phyloP scores from a whole-genome alignment of 2,888 invertebrate genomes.

The Bruchidius siliquastri region DNA sequence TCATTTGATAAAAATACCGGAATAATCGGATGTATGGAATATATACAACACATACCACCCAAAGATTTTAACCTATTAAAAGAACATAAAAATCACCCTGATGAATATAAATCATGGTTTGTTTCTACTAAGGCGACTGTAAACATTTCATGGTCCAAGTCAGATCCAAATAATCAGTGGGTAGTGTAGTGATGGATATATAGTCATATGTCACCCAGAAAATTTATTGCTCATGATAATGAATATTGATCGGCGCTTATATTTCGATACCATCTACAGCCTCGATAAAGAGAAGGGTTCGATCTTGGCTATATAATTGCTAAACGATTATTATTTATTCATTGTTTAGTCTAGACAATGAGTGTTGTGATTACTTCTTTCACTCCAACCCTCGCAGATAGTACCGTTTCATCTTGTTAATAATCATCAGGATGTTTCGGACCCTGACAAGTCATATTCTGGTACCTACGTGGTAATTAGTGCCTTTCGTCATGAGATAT shows the following conservation, averaged over 20 bases:
- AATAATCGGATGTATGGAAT: too few relatives aligned
- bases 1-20: too few relatives aligned
- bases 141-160: neutral
- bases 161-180: neutral
- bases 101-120: neutral
- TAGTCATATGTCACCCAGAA: neutral
- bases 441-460: too few relatives aligned
- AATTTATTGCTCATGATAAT: neutral
- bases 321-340: neutral
- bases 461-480: too few relatives aligned
- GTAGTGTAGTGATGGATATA: neutral
- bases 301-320: neutral
- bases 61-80: neutral
- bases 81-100: neutral
- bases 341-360: neutral
- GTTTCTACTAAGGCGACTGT: neutral
- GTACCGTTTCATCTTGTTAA: too few relatives aligned
- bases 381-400: too few relatives aligned
- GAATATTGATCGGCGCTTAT: neutral
- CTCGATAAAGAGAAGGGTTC: neutral
- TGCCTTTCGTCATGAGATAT: too few relatives aligned
- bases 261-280: neutral
- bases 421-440: too few relatives aligned
- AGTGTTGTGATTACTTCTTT: too few relatives aligned
- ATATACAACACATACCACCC: neutral